Base-by-base conservation (phyloP, 2,113 vertebrate genomes). In the Copsychus sechellarum region DNA sequence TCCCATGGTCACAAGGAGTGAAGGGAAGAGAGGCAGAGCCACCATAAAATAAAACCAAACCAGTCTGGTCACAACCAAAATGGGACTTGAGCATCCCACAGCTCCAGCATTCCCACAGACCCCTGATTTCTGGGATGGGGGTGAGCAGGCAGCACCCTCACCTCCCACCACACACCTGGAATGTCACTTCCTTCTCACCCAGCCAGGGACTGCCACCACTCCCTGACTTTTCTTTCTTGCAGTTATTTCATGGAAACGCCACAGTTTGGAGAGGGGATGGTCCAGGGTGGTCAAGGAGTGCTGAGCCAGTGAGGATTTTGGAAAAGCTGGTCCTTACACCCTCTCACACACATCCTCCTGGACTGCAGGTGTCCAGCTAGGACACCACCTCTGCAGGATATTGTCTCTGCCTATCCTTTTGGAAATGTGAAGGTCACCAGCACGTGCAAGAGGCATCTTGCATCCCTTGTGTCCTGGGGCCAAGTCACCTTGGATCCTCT, bases 101-200 rank as follows among this genome's bases (percentile, higher is more conserved):
- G 31, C 36, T 24, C 5, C 57, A 43, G 58, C 5, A 10, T 48
- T 73, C 40, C 65, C 10, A 8, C 0, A 8, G 25, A 40, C 2
- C 8, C 0, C 0, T 2, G 38, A 51, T 18, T 20, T 26, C 20
- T 31, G 1, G 36, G 61, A 34, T 31, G 4, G 10, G 25, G 31
- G 7, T 1, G 16, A 79, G 31, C 60, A 74, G 50, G 51, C 26
- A 88, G 65, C 83, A 74, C 6, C 67, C 36, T 20, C 54, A 56
- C 5, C 42, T 36, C 53, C 25, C 38, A 50, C 48, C 25, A 40
- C 7, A 0, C 1, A n/a, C 0, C 25, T 26, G 0, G 15, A 67
- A 16, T 3, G 33, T 4, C 33, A 6, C 29, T 24, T 43, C 50
- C 50, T 28, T 47, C 36, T 33, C 40, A 19, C 9, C 36, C 71